Conservation (phyloP, 2,888 invertebrate species). For the Clusia tigrina region DNA sequence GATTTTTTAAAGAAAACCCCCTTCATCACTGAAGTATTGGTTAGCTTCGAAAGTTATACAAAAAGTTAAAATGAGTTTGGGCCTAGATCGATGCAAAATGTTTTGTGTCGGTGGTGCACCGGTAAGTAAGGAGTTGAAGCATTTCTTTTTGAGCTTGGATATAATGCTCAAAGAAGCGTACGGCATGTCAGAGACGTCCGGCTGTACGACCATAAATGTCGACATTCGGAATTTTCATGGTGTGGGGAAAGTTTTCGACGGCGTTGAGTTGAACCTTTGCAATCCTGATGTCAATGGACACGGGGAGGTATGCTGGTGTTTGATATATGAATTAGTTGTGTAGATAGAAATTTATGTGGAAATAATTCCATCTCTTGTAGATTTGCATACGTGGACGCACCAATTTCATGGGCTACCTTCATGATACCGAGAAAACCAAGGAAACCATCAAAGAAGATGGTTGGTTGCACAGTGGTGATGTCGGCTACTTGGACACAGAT, state of each 20-base stretch:
- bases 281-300: conserved; percentile 76
- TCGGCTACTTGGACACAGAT: conserved; percentile 78
- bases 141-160: conserved; percentile 85
- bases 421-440: conserved; percentile 73
- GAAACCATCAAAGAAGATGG: conserved; percentile 79
- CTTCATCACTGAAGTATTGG: conserved; percentile 47
- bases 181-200: conserved; percentile 91
- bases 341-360: not conserved
- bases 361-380: conserved; percentile 30
- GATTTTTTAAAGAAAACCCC: conserved; percentile 25
- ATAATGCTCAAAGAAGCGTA: conserved; percentile 82
- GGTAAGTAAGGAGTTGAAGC: conserved; percentile 78
- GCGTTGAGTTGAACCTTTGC: conserved; percentile 73
- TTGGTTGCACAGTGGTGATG: conserved; percentile 87
- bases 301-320: conserved; percentile 68
- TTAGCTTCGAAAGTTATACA: conserved; percentile 71
- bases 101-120: conserved; percentile 86
- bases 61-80: conserved; percentile 78
- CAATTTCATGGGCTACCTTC: conserved; percentile 89
- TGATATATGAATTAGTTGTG: no score
- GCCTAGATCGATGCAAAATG: conserved; percentile 75
- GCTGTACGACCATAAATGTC: conserved; percentile 69
- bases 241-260: conserved; percentile 74
- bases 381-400: conserved; percentile 80
- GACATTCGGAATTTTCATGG: conserved; percentile 68